phyloP scores from a whole-genome alignment of 1,140 invertebrate species.

The Proctacanthus coquilletti region DNA sequence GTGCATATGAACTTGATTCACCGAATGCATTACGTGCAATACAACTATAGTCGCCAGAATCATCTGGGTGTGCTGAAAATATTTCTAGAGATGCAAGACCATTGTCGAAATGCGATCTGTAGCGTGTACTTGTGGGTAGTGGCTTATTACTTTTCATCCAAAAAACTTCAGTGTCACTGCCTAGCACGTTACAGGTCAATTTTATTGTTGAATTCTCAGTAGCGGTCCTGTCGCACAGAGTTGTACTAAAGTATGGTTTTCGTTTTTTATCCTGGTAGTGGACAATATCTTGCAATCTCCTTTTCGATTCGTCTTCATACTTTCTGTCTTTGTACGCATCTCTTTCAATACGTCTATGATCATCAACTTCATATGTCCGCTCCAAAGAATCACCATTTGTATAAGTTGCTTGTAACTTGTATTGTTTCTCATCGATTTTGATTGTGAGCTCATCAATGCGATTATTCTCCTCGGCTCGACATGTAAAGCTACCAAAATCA shows the following conservation, averaged over 20 bases:
- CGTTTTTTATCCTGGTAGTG: too few species aligned
- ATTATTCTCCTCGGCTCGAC: slow-evolving; percentile 36
- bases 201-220: slow-evolving; percentile 55
- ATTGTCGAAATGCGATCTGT: slow-evolving; percentile 39
- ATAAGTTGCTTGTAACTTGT: background rate
- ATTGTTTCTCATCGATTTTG: background rate
- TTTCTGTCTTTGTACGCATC: too few species aligned
- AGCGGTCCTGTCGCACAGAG: slow-evolving; percentile 58
- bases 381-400: background rate
- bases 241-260: slow-evolving; percentile 68
- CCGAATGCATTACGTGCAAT: slow-evolving; percentile 58
- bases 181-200: slow-evolving; percentile 71
- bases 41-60: slow-evolving; percentile 60
- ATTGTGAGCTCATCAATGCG: slow-evolving; percentile 18
- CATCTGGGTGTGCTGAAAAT: slow-evolving; percentile 39
- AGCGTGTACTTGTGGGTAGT: slow-evolving; percentile 36
- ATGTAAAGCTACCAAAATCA: slow-evolving; percentile 48
- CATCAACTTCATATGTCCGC: background rate
- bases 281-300: too few species aligned
- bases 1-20: slow-evolving; percentile 46
- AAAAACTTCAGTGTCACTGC: slow-evolving; percentile 60
- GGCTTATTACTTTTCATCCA: slow-evolving; percentile 67
- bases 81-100: slow-evolving; percentile 65
- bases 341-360: background rate
- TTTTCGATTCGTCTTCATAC: too few species aligned